phyloP scores from a whole-genome alignment of 2,113 vertebrate species.

The Nasalis larvatus region DNA sequence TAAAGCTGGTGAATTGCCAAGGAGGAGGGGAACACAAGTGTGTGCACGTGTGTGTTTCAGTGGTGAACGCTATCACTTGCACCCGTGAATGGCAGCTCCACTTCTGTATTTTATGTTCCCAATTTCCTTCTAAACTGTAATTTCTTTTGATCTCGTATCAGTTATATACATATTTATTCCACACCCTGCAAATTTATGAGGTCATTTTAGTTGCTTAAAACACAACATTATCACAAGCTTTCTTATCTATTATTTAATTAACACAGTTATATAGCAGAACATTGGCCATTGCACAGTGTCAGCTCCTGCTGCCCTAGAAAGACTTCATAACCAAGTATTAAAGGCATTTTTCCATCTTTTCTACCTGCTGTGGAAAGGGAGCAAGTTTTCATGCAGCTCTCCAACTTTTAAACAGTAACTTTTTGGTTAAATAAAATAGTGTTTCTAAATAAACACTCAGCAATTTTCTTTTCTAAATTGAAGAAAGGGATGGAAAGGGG shows the following conservation, averaged over 20 bases:
- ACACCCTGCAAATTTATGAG: background rate
- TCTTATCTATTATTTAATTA: background rate
- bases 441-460: background rate
- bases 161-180: background rate
- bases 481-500: background rate
- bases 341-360: background rate
- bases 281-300: background rate
- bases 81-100: background rate
- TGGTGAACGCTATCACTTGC: background rate
- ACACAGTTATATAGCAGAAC: background rate
- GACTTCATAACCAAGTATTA: background rate
- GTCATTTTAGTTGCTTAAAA: background rate
- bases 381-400: background rate
- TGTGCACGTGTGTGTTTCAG: background rate
- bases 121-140: background rate
- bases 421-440: background rate
- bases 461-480: conserved; percentile 10
- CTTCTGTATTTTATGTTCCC: background rate
- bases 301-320: background rate
- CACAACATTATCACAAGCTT: background rate
- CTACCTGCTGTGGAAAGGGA: background rate
- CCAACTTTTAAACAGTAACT: background rate
- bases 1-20: background rate
- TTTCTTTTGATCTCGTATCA: background rate
- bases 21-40: background rate